Conservation (phyloP, 2,797 vertebrate genomes). For the Myotis daubentonii region DNA sequence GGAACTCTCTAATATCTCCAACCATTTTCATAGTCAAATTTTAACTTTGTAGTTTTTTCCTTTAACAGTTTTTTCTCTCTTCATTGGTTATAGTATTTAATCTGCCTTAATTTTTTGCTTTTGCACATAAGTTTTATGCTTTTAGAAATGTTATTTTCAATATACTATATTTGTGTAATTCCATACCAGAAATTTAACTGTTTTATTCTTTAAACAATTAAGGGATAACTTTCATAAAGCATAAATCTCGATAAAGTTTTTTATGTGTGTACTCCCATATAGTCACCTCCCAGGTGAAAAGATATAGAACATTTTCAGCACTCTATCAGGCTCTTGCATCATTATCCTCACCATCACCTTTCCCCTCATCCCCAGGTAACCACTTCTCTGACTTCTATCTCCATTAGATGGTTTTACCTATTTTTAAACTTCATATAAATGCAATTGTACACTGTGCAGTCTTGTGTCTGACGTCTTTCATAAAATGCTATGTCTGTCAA, state of each 20-base stretch:
- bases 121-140: not conserved
- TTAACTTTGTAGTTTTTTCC: not conserved
- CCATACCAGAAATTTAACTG: not conserved
- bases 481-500: not conserved
- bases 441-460: not conserved
- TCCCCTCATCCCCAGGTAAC: not conserved
- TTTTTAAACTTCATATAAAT: not conserved
- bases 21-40: not conserved
- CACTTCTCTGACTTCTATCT: not conserved
- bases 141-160: not conserved
- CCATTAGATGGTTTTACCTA: not conserved
- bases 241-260: not conserved
- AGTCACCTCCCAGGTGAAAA: not conserved
- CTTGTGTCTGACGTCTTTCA: slow-evolving; percentile 13
- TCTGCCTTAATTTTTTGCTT: not conserved
- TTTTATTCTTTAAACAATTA: not conserved
- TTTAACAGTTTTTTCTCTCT: not conserved
- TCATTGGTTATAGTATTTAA: not conserved
- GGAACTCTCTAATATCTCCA: not conserved
- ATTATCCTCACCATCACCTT: not conserved
- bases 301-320: not conserved
- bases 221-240: not conserved
- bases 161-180: not conserved
- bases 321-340: not conserved
- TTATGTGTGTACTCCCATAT: not conserved